A percentile compares a stretch with the other conserved stretches of the same genome.
These are phyloP conservation scores for Drosophila sucinea DNA, from an alignment of 1,140 invertebrate genomes.

Conservation along the genomic window DNA sequence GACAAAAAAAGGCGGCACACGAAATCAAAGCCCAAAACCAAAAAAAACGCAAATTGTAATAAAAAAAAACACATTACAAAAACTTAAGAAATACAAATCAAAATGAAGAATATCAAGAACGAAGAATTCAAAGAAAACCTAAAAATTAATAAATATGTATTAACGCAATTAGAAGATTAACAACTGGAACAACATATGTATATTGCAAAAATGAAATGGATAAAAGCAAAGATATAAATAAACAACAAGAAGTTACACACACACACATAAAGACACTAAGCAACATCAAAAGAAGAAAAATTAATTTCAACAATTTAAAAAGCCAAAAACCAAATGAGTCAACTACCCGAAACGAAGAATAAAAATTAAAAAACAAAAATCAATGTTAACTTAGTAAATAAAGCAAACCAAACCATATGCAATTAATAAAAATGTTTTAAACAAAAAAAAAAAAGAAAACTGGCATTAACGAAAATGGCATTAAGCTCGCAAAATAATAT, in stretches of 20 bases:
- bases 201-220: background rate
- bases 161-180: slow-evolving; percentile 3
- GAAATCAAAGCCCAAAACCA: slow-evolving; percentile 4
- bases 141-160: background rate
- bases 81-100: background rate
- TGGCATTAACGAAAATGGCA: slow-evolving; percentile 5
- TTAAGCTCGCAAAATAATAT: slow-evolving; percentile 3
- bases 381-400: slow-evolving; percentile 65
- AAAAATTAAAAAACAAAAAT: slow-evolving; percentile 13
- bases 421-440: slow-evolving; percentile 70
- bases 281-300: slow-evolving; percentile 22
- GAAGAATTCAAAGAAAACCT: background rate
- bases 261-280: slow-evolving; percentile 23
- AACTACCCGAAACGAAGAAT: slow-evolving; percentile 43
- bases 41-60: background rate
- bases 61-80: slow-evolving; percentile 10
- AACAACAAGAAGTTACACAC: slow-evolving; percentile 19
- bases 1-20: slow-evolving; percentile 1
- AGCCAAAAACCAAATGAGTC: slow-evolving; percentile 26
- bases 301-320: slow-evolving; percentile 32
- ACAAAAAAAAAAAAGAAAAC: slow-evolving; percentile 38
- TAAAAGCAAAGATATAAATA: slow-evolving; percentile 5
- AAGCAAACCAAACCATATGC: slow-evolving; percentile 57
- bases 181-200: background rate
- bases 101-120: background rate